A percentile compares a stretch with the other conserved stretches of the same genome.
Conservation (phyloP, 2,888 invertebrate genomes). For the Ophion slaviceki region DNA sequence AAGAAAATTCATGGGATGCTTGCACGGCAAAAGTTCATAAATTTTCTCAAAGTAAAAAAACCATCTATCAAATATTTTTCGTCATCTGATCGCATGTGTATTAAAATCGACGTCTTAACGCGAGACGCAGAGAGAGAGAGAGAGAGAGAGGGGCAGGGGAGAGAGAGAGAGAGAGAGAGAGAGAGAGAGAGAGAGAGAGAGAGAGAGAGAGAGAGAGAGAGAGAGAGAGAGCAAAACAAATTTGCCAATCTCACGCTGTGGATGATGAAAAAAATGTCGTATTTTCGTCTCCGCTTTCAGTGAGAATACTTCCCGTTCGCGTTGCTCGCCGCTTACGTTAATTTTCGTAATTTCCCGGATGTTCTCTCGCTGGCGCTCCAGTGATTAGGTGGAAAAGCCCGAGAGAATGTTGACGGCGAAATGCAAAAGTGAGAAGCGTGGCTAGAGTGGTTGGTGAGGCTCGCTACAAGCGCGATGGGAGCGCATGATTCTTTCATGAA, state of each 20-base stretch:
- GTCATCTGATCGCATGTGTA: not conserved
- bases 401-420: conserved; percentile 33
- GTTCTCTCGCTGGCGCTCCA: not conserved
- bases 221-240: conserved; percentile 4
- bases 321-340: conserved; percentile 18
- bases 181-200: too few relatives aligned
- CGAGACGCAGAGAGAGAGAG: too few relatives aligned
- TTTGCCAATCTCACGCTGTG: not conserved
- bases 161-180: too few relatives aligned
- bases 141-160: too few relatives aligned
- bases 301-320: conserved; percentile 28
- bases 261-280: conserved; percentile 19
- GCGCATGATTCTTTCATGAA: conserved; percentile 30
- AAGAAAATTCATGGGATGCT: not conserved
- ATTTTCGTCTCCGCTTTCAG: conserved; percentile 24
- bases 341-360: conserved; percentile 37
- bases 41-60: not conserved
- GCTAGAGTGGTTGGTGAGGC: not conserved
- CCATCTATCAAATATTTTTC: not conserved
- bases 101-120: too few relatives aligned
- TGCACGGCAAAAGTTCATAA: not conserved
- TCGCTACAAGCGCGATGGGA: not conserved
- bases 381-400: conserved; percentile 19
- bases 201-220: too few relatives aligned
- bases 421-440: not conserved